Evolutionary conservation across 2,113 vertebrate genomes (phyloP), one percentile per base, ranked within the genome.

Genomic region (Telmatochromis brichardi): DNA sequence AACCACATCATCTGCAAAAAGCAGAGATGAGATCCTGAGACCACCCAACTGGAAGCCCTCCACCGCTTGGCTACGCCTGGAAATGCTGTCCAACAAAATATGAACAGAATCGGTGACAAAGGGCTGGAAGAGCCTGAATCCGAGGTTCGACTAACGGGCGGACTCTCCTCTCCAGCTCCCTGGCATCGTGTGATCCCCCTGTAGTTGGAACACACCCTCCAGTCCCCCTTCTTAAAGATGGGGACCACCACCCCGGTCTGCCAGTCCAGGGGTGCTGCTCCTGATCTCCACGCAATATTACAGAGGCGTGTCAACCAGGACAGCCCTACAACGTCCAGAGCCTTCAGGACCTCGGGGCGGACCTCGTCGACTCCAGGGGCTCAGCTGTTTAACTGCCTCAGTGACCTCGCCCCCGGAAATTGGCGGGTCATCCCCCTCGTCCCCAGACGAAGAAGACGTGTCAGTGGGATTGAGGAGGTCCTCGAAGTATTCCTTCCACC

Each of bases 391-490:
- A 26, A 55, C 54, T 55, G 54, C 12, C 21, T 7, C 21, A 2
- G 54, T 55, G 21, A 26, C 54, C 12, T 55, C 12, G 3, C 21
- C 21, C 6, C 21, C 54, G 0, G 54, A 26, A 0, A 57, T 55
- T 55, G 21, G 2, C 0, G 0, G 2, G 21, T 1, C 2, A 15
- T 2, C 0, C 53, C 21, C 53, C 0, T 26, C 6, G 0, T 55
- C 21, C 54, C 6, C 54, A 55, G 21, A 55, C 0, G 10, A 6
- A 21, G 21, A 57, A 26, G 54, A 14, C 4, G 2, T 3, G 54
- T 0, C 54, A 26, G 54, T 26, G 12, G 3, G 21, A 26, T 5
- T 26, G 0, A 14, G 54, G 6, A 55, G 54, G 21, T 55, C 54
- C 12, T 55, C 0, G 12, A 55, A 55, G 54, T 55, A 5, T 14